Conservation (phyloP, 2,888 invertebrate genomes). For the Caenorhabditis parvicauda region DNA sequence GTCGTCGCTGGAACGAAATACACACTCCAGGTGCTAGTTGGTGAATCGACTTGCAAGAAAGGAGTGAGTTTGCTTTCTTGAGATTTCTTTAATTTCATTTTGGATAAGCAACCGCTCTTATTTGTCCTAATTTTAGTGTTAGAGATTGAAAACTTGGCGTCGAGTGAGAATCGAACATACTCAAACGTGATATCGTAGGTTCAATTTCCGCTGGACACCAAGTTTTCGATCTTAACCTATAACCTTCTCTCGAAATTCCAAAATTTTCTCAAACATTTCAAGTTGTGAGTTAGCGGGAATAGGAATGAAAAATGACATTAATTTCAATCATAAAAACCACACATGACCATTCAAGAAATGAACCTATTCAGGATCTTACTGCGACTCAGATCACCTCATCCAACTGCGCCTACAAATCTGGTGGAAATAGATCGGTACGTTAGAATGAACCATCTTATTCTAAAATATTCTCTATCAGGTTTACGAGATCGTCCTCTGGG, state of each 20-base stretch:
- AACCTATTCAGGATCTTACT: conserved; percentile 17
- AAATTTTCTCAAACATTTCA: no score
- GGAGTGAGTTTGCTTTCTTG: conserved; percentile 25
- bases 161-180: no score
- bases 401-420: conserved; percentile 38
- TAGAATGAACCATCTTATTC: neutral
- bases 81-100: neutral
- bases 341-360: no score
- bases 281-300: no score
- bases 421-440: conserved; percentile 28
- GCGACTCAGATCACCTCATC: conserved; percentile 26
- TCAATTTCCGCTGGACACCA: no score
- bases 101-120: neutral
- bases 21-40: conserved; percentile 39
- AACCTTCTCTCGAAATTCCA: no score
- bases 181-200: no score
- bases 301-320: no score
- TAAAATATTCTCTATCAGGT: conserved; percentile 11
- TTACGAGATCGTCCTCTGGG: conserved; percentile 44
- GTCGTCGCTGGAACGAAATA: conserved; percentile 45
- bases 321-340: no score
- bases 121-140: no score
- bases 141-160: no score
- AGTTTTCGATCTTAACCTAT: no score
- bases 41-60: conserved; percentile 40